Conservation (phyloP, 2,797 vertebrate genomes). For the Labroides dimidiatus region DNA sequence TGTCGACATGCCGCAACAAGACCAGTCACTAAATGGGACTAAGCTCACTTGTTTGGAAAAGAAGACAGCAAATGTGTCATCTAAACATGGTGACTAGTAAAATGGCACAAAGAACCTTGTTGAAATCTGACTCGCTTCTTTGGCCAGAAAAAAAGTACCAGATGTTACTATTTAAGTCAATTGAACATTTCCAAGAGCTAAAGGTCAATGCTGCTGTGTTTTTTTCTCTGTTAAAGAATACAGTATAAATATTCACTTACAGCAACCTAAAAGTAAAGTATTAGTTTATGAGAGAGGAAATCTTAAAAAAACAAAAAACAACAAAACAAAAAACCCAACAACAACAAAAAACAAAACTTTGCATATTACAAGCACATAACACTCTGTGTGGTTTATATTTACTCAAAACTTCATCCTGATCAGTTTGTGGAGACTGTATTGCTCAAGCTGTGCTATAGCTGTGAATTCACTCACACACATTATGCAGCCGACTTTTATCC, state of each 20-base stretch:
- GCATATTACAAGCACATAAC: too few relatives aligned
- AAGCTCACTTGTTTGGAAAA: conserved; percentile 21
- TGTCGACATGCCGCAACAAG: conserved; percentile 31
- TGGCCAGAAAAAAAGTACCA: conserved; percentile 10
- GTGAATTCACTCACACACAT: too few relatives aligned
- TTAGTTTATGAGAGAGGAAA: background rate
- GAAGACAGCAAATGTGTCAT: conserved; percentile 39
- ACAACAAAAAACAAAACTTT: too few relatives aligned
- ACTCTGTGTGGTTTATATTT: too few relatives aligned
- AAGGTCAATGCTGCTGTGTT: conserved; percentile 13
- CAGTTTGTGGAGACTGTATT: too few relatives aligned
- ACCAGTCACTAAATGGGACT: conserved; percentile 32
- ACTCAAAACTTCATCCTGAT: too few relatives aligned
- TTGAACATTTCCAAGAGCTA: conserved; percentile 47
- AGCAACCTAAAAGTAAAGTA: background rate
- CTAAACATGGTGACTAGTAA: conserved; percentile 25
- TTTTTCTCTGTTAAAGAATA: conserved; percentile 29
- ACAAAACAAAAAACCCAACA: background rate
- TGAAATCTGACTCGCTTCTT: conserved; percentile 23
- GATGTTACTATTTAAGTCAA: conserved; percentile 42
- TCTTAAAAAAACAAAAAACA: background rate
- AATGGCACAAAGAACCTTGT: conserved; percentile 15
- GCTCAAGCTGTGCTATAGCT: too few relatives aligned
- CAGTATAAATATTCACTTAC: conserved; percentile 4
- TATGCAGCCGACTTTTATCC: too few relatives aligned